These are phyloP conservation scores for Pseudococcus jackbeardsleyi DNA, from an alignment of 2,888 invertebrate genomes.

Conservation along the genomic window DNA sequence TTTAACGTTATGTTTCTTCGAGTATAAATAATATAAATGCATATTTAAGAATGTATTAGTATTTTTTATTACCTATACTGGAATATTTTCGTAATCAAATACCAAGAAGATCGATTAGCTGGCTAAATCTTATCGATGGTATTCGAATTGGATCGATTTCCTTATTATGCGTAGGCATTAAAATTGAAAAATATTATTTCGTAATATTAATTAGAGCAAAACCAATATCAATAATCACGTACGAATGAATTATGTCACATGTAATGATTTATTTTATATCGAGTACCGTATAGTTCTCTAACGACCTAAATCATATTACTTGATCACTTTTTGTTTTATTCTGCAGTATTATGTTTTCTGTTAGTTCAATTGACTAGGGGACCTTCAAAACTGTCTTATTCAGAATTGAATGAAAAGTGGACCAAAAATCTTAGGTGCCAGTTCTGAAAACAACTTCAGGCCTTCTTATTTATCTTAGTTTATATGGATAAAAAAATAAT, in stretches of 20 bases:
- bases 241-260: constrained; percentile 27
- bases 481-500: no score
- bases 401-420: no score
- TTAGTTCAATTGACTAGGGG: background rate
- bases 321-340: constrained; percentile 27
- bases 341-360: background rate
- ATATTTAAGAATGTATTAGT: background rate
- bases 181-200: constrained; percentile 20
- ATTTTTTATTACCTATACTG: background rate
- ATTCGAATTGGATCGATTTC: background rate
- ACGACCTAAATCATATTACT: constrained; percentile 13
- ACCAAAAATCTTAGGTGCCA: no score
- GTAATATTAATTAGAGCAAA: constrained; percentile 37
- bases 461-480: no score
- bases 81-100: background rate
- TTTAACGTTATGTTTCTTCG: background rate
- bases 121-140: background rate
- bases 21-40: background rate
- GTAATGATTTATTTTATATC: background rate
- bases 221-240: constrained; percentile 32
- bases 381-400: no score
- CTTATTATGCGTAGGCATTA: background rate
- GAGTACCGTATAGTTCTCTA: background rate
- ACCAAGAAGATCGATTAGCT: background rate
- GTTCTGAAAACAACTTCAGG: no score